Conservation (phyloP, 2,888 invertebrate species). For the Sesia bembeciformis region DNA sequence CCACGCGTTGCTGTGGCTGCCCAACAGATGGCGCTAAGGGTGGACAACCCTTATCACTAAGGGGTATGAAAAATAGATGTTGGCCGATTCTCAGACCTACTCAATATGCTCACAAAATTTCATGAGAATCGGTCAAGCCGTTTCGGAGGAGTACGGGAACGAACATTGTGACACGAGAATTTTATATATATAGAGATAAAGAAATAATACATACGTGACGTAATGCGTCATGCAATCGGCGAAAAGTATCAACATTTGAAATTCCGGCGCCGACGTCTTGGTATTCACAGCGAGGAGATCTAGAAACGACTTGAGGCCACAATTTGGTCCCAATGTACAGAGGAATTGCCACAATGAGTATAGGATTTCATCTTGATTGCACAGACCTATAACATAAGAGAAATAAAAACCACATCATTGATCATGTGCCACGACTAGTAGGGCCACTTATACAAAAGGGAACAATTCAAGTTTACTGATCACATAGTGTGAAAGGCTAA, state of each 20-base stretch:
- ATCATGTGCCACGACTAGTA: neutral
- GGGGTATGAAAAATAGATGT: too few species aligned
- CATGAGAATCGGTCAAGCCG: too few species aligned
- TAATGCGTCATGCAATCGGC: conserved; percentile 97
- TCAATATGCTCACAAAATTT: too few species aligned
- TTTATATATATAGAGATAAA: too few species aligned
- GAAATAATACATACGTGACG: conserved; percentile 84
- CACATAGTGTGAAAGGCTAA: too few species aligned
- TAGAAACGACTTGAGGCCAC: conserved; percentile 91
- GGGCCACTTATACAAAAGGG: too few species aligned
- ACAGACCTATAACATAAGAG: conserved; percentile 79
- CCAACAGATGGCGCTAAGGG: too few species aligned
- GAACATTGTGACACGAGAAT: neutral
- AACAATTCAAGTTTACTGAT: too few species aligned
- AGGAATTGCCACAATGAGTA: conserved; percentile 94
- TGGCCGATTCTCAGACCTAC: too few species aligned
- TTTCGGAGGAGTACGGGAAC: neutral
- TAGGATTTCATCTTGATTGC: conserved; percentile 93
- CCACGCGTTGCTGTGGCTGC: too few species aligned
- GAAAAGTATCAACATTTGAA: conserved; percentile 93
- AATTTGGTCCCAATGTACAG: conserved; percentile 88
- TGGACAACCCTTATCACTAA: too few species aligned
- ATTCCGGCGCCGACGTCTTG: conserved; percentile 88
- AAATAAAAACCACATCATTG: neutral
- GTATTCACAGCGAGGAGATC: conserved; percentile 88